These are phyloP conservation scores for Drosophila malerkotliana DNA, from an alignment of 1,140 invertebrate species.

Conservation along the genomic window DNA sequence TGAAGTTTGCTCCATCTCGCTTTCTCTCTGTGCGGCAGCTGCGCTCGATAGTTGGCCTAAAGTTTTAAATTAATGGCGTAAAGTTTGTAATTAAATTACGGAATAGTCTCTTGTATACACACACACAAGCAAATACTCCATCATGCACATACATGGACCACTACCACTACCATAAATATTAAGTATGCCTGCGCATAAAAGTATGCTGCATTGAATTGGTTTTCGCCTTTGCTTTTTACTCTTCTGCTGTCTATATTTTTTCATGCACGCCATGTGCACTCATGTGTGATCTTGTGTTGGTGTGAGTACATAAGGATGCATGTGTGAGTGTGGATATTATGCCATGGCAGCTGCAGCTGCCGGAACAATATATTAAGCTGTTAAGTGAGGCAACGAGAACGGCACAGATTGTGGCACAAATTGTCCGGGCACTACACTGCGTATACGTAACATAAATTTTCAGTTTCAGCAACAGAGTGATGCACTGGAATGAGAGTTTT, in stretches of 20 bases:
- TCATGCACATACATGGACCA: conserved; percentile 5
- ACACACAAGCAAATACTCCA: conserved; percentile 6
- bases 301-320: not conserved
- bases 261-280: conserved; percentile 52
- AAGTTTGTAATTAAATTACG: conserved; percentile 81
- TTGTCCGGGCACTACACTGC: conserved; percentile 60
- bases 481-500: conserved; percentile 3
- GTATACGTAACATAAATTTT: conserved; percentile 58
- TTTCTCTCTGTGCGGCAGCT: conserved; percentile 49
- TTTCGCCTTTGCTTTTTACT: conserved; percentile 56
- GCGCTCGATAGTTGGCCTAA: conserved; percentile 70
- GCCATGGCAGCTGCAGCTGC: conserved; percentile 64
- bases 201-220: conserved; percentile 59
- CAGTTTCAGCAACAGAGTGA: conserved; percentile 11
- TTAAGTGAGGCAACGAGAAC: conserved; percentile 69
- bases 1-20: conserved; percentile 27
- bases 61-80: conserved; percentile 77
- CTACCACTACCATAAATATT: conserved; percentile 46
- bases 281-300: conserved; percentile 31
- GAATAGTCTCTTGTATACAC: conserved; percentile 37
- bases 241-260: conserved; percentile 51
- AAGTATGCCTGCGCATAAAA: conserved; percentile 46
- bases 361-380: conserved; percentile 80
- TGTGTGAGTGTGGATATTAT: conserved; percentile 55
- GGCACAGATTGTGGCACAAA: conserved; percentile 70